phyloP scores from a whole-genome alignment of 2,113 vertebrate genomes.

The Rhinopithecus roxellana region DNA sequence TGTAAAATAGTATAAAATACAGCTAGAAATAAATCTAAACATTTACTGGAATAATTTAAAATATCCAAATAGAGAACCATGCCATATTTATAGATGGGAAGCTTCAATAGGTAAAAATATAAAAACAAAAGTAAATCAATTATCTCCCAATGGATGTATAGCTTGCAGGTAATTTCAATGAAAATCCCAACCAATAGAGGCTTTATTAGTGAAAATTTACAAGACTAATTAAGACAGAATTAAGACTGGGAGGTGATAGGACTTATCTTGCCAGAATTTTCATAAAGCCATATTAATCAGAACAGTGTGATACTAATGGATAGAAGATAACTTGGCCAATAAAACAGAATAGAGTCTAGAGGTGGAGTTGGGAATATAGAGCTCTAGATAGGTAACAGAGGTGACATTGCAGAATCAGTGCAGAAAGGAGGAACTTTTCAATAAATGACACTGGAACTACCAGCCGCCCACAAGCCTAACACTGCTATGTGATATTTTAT shows the following conservation, averaged over 20 bases:
- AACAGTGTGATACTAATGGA: not conserved
- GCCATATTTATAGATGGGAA: not conserved
- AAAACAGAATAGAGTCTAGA: not conserved
- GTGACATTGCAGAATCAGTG: no score
- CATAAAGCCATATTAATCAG: not conserved
- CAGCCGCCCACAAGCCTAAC: not conserved
- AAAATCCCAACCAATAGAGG: not conserved
- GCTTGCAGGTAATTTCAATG: not conserved
- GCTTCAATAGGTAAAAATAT: not conserved
- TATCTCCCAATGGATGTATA: not conserved
- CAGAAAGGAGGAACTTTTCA: not conserved
- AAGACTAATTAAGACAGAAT: not conserved
- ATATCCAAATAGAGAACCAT: slow-evolving; percentile 11
- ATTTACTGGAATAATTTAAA: slow-evolving; percentile 2
- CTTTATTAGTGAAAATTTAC: not conserved
- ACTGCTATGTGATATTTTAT: no score
- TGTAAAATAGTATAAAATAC: not conserved
- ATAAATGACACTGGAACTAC: not conserved
- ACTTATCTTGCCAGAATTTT: not conserved
- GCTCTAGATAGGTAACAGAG: not conserved
- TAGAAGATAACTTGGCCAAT: not conserved
- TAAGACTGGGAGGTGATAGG: not conserved
- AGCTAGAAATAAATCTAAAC: not conserved
- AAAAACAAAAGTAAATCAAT: not conserved
- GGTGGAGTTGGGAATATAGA: not conserved